Conservation (phyloP, 2,113 vertebrate genomes). For the Callaeas wilsoni region DNA sequence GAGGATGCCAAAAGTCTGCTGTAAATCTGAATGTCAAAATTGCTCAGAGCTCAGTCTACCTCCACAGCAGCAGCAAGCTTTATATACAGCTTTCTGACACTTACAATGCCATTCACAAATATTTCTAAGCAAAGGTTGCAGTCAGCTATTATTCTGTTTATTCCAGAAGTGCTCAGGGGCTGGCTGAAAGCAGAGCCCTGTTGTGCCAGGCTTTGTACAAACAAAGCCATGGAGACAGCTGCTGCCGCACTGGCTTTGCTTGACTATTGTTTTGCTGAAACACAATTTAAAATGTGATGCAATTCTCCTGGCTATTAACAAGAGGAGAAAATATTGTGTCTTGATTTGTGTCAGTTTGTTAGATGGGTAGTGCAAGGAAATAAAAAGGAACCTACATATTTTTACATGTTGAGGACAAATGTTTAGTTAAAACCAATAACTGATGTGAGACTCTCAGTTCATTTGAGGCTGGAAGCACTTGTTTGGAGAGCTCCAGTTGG, state of each 20-base stretch:
- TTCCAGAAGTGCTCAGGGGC: constrained; percentile 7
- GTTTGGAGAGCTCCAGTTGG: neutral
- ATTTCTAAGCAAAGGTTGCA: constrained; percentile 53
- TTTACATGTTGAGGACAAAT: neutral
- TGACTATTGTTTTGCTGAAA: constrained; percentile 16
- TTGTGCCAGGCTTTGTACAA: neutral
- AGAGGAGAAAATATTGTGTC: neutral
- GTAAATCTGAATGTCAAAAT: constrained; percentile 50
- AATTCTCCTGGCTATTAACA: neutral
- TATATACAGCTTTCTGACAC: constrained; percentile 7
- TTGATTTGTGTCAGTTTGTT: neutral
- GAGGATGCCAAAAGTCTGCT: constrained; percentile 32
- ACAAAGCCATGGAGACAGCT: neutral
- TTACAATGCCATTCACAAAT: constrained; percentile 38
- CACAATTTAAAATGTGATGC: constrained; percentile 13
- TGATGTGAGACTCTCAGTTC: neutral
- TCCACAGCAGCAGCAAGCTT: neutral
- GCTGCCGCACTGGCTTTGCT: neutral
- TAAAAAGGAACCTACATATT: neutral
- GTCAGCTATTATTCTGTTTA: constrained; percentile 23
- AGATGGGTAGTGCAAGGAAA: neutral
- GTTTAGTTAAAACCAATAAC: neutral
- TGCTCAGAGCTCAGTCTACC: neutral
- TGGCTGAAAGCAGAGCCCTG: constrained; percentile 12
- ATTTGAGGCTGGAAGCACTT: neutral